Evolutionary conservation across 1,140 invertebrate genomes (phyloP).

Genomic region (Pachyrhynchus sulphureomaculatus): DNA sequence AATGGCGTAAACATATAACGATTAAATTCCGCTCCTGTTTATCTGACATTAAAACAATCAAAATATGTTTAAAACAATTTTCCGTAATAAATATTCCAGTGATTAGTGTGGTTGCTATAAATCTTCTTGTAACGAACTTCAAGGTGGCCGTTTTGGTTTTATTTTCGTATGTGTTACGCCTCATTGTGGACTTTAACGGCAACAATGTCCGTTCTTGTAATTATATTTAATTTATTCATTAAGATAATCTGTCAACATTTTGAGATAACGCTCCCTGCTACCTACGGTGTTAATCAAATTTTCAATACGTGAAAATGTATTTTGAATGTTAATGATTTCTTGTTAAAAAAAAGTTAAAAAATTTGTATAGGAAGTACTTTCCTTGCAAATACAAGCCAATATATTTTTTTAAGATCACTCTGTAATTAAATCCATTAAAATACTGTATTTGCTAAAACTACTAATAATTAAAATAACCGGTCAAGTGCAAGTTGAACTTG

Average conservation of each 20-base stretch:
- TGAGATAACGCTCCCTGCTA: background rate
- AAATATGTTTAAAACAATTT: slow-evolving; percentile 31
- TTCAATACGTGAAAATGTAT: slow-evolving; percentile 2
- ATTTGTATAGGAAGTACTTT: too few species aligned
- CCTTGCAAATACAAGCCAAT: too few species aligned
- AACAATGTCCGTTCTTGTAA: slow-evolving; percentile 22
- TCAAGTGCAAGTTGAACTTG: too few species aligned
- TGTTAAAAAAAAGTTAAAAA: too few species aligned
- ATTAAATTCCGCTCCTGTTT: background rate
- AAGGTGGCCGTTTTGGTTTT: slow-evolving; percentile 25
- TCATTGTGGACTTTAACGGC: slow-evolving; percentile 21
- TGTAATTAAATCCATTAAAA: too few species aligned
- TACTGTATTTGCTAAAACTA: too few species aligned
- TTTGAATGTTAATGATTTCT: too few species aligned
- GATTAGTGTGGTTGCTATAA: slow-evolving; percentile 31
- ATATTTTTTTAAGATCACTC: too few species aligned
- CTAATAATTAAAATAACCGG: too few species aligned
- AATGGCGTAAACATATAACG: background rate
- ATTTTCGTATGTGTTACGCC: slow-evolving; percentile 29
- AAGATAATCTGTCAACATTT: slow-evolving; percentile 27
- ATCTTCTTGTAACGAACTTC: slow-evolving; percentile 27
- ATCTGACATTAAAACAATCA: slow-evolving; percentile 20
- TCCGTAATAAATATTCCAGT: slow-evolving; percentile 26
- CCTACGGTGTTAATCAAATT: slow-evolving; percentile 4
- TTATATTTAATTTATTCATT: slow-evolving; percentile 32